Conservation (phyloP, 2,113 vertebrate genomes). For the Nestor notabilis region DNA sequence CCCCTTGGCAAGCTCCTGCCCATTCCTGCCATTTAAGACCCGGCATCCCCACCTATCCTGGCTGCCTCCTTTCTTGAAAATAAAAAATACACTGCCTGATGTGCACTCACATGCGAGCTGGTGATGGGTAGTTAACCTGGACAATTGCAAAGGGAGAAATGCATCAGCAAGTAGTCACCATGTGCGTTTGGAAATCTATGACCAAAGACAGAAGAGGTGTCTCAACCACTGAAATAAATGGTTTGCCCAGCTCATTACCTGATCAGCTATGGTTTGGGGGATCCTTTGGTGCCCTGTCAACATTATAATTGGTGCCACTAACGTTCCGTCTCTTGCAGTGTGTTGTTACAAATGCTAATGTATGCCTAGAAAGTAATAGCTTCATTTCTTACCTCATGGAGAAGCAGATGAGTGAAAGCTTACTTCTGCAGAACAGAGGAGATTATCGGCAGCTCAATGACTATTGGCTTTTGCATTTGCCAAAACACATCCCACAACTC, state of each 20-base stretch:
- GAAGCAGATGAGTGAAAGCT: constrained; percentile 62
- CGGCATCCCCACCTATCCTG: neutral
- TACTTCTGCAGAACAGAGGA: constrained; percentile 59
- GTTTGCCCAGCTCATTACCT: constrained; percentile 60
- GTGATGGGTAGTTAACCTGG: constrained; percentile 50
- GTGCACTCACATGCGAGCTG: neutral
- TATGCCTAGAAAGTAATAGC: constrained; percentile 62
- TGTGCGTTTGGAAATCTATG: constrained; percentile 40
- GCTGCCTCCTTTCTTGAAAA: neutral
- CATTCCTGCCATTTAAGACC: neutral
- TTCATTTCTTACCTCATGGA: constrained; percentile 68
- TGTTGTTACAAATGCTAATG: constrained; percentile 71
- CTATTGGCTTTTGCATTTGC: constrained; percentile 59
- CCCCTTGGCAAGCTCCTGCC: rapidly evolving
- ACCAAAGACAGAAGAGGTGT: constrained; percentile 50
- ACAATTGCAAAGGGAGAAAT: constrained; percentile 42
- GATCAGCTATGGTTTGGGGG: constrained; percentile 61
- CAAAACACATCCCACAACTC: constrained; percentile 17
- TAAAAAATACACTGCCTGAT: neutral
- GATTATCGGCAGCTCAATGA: constrained; percentile 52
- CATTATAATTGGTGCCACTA: constrained; percentile 60
- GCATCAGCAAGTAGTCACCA: neutral
- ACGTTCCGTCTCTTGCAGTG: constrained; percentile 45
- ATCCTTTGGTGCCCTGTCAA: constrained; percentile 56
- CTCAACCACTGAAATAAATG: constrained; percentile 54